Evolutionary conservation across 2,888 invertebrate genomes (phyloP).

Genomic region (Dysmachus trigonus): DNA sequence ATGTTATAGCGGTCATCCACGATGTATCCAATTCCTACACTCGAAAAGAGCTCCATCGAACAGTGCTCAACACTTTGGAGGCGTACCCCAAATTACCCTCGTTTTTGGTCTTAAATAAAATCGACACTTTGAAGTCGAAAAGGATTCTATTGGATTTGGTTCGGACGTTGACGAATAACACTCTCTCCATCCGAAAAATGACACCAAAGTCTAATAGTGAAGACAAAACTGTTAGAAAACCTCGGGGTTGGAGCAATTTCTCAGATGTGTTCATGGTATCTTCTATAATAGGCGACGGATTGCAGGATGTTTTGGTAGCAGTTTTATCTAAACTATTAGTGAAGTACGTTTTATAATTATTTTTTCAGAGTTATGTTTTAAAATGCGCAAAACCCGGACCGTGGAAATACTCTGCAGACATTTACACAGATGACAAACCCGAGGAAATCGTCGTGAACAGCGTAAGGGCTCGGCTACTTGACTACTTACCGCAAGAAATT

Average conservation of each 20-base stretch:
- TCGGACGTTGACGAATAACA: slow-evolving; percentile 73
- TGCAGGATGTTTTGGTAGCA: slow-evolving; percentile 74
- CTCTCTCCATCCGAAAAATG: slow-evolving; percentile 61
- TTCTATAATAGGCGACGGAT: slow-evolving; percentile 79
- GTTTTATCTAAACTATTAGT: neutral
- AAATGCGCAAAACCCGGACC: slow-evolving; percentile 70
- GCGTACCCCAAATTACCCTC: slow-evolving; percentile 70
- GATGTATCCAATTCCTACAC: slow-evolving; percentile 80
- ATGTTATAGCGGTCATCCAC: slow-evolving; percentile 86
- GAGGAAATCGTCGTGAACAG: slow-evolving; percentile 76
- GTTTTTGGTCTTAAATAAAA: slow-evolving; percentile 91
- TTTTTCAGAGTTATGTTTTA: slow-evolving; percentile 57
- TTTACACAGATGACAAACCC: slow-evolving; percentile 79
- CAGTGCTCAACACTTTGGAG: slow-evolving; percentile 75
- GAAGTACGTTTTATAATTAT: neutral
- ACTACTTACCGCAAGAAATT: slow-evolving; percentile 84
- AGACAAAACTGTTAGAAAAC: slow-evolving; percentile 43
- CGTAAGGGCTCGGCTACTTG: slow-evolving; percentile 84
- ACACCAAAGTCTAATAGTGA: slow-evolving; percentile 56
- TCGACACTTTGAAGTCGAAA: slow-evolving; percentile 77
- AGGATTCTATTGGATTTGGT: slow-evolving; percentile 78
- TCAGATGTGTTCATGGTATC: slow-evolving; percentile 92
- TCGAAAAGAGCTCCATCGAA: slow-evolving; percentile 73
- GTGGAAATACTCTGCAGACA: slow-evolving; percentile 74
- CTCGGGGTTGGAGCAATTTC: slow-evolving; percentile 78